Conservation (phyloP, 2,113 vertebrate species). For the Toxotes chatareus region DNA sequence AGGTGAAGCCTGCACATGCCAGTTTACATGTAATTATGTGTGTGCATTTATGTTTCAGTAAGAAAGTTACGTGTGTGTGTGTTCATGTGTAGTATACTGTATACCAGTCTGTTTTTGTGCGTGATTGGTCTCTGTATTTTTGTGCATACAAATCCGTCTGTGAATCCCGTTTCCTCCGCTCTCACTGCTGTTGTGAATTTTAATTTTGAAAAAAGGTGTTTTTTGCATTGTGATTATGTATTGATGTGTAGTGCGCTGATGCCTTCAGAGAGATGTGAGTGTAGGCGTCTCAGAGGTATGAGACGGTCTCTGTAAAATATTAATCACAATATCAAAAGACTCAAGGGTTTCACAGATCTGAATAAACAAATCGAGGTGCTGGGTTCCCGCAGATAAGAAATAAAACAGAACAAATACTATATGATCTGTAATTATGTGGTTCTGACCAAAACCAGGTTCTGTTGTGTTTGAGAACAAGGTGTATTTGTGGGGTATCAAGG, state of each 20-base stretch:
- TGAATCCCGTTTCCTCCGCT: background rate
- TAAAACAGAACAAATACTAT: slow-evolving; percentile 53
- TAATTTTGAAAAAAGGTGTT: slow-evolving; percentile 58
- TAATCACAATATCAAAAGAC: slow-evolving; percentile 70
- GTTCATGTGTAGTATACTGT: background rate
- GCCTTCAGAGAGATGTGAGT: slow-evolving; percentile 57
- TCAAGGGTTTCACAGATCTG: slow-evolving; percentile 57
- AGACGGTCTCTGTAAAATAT: slow-evolving; percentile 73
- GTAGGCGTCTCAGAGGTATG: slow-evolving; percentile 64
- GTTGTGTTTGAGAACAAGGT: background rate
- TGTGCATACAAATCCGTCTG: slow-evolving; percentile 13
- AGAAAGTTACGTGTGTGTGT: background rate
- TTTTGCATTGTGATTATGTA: slow-evolving; percentile 65
- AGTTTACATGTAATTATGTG: background rate
- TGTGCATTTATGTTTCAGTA: background rate
- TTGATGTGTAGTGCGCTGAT: slow-evolving; percentile 57
- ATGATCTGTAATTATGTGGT: slow-evolving; percentile 15
- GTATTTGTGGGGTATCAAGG: background rate
- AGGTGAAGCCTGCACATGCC: background rate
- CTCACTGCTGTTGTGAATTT: slow-evolving; percentile 55
- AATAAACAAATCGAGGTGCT: slow-evolving; percentile 70
- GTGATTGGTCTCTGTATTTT: background rate
- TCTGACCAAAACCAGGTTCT: background rate
- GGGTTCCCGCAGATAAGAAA: slow-evolving; percentile 44
- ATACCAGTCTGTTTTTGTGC: background rate